A percentile compares a stretch with the other conserved stretches of the same genome.
These are phyloP conservation scores for Bursaphelenchus okinawaensis DNA, from an alignment of 2,888 invertebrate species.

Conservation along the genomic window DNA sequence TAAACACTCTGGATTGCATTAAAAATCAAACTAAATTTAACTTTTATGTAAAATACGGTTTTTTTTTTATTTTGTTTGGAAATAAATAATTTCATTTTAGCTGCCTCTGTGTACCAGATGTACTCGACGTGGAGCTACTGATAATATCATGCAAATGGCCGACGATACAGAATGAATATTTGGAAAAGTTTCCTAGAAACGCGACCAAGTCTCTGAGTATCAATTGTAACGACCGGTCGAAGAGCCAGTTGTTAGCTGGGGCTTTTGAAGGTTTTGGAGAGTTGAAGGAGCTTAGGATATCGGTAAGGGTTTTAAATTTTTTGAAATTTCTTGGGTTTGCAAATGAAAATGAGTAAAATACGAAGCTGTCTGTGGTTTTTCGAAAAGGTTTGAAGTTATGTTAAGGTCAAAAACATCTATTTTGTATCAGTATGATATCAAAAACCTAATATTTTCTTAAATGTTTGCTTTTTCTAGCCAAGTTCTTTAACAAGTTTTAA, in stretches of 20 bases:
- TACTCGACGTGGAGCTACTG: constrained; percentile 22
- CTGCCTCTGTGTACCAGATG: constrained; percentile 46
- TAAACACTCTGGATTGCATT: too few relatives aligned
- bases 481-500: too few relatives aligned
- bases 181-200: constrained; percentile 24
- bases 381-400: too few relatives aligned
- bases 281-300: constrained; percentile 26
- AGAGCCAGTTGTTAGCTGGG: constrained; percentile 2
- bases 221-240: constrained; percentile 18
- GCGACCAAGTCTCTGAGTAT: constrained; percentile 31
- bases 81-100: constrained; percentile 28
- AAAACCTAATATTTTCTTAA: too few relatives aligned
- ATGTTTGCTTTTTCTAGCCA: too few relatives aligned
- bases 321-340: too few relatives aligned
- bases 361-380: too few relatives aligned
- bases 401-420: too few relatives aligned
- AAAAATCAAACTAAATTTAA: too few relatives aligned
- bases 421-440: too few relatives aligned
- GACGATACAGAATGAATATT: constrained; percentile 9
- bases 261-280: constrained; percentile 27
- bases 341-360: neutral
- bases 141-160: constrained; percentile 28
- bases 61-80: too few relatives aligned
- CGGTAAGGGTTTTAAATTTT: constrained; percentile 22
- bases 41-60: too few relatives aligned